Percentiles rank a stretch among this genome's conserved stretches.
phyloP scores from a whole-genome alignment of 2,888 invertebrate species.

The Eilema griseolum region DNA sequence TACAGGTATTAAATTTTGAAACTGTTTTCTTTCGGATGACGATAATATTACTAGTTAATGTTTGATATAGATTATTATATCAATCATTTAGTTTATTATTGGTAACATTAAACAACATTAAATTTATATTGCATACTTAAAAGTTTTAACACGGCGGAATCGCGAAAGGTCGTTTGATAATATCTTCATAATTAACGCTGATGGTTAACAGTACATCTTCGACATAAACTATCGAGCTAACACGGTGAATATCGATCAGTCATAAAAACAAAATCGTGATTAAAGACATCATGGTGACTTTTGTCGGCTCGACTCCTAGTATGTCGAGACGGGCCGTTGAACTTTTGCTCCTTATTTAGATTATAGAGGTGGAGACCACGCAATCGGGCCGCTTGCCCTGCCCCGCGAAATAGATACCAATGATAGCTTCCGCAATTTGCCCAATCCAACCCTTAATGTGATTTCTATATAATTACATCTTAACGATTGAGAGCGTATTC shows the following conservation, averaged over 20 bases:
- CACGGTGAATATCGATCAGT: conserved; percentile 13
- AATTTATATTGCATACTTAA: conserved; percentile 1
- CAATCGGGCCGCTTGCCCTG: conserved; percentile 69
- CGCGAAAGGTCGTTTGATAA: not conserved
- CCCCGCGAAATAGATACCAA: conserved; percentile 77
- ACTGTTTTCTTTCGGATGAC: conserved; percentile 62
- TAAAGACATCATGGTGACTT: conserved; percentile 60
- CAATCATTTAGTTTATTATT: conserved; percentile 5
- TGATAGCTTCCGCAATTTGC: conserved; percentile 79
- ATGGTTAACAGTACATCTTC: conserved; percentile 17
- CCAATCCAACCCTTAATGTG: conserved; percentile 28
- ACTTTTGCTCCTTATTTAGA: conserved; percentile 87
- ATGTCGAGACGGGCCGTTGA: conserved; percentile 78
- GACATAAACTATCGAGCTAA: not conserved
- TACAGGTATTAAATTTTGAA: conserved; percentile 67
- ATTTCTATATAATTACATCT: not conserved
- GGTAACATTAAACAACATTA: not conserved
- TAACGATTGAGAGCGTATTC: not conserved
- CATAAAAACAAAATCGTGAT: conserved; percentile 35
- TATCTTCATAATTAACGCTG: not conserved
- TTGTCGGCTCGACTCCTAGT: conserved; percentile 72
- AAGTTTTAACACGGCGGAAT: not conserved
- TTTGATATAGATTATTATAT: not conserved
- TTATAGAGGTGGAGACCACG: conserved; percentile 82
- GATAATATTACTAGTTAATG: not conserved